Conservation (phyloP, 2,888 invertebrate genomes). For the Enoplolaimus lenunculus region DNA sequence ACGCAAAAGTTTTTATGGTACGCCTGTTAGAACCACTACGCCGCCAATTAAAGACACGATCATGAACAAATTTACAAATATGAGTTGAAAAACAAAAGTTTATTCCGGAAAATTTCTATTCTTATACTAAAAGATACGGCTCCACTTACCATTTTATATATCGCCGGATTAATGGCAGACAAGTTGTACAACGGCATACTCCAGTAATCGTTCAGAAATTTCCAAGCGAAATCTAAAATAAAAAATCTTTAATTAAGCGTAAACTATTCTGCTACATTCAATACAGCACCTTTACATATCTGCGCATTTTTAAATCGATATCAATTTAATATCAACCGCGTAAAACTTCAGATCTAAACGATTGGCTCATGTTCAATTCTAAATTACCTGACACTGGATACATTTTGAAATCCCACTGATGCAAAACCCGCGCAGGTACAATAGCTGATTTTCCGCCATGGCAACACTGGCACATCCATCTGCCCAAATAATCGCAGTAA, state of each 20-base stretch:
- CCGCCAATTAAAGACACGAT: too few relatives aligned
- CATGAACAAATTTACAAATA: too few relatives aligned
- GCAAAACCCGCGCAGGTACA: constrained; percentile 48
- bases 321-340: too few relatives aligned
- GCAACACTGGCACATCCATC: constrained; percentile 69
- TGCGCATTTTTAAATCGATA: too few relatives aligned
- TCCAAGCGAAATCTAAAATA: constrained; percentile 62
- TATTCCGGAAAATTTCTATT: too few relatives aligned
- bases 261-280: background rate
- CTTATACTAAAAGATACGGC: too few relatives aligned
- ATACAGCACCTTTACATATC: too few relatives aligned
- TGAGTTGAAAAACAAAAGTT: too few relatives aligned
- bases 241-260: constrained; percentile 50
- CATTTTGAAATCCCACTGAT: constrained; percentile 43
- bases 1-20: too few relatives aligned
- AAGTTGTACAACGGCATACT: constrained; percentile 61
- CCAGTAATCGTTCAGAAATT: constrained; percentile 59
- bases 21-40: too few relatives aligned
- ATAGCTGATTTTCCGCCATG: constrained; percentile 59
- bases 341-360: too few relatives aligned
- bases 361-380: too few relatives aligned
- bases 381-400: constrained; percentile 16
- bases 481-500: constrained; percentile 65
- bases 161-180: constrained; percentile 50
- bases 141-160: constrained; percentile 50